Evolutionary conservation across 2,113 vertebrate species (phyloP).

Genomic region (Chionis minor): DNA sequence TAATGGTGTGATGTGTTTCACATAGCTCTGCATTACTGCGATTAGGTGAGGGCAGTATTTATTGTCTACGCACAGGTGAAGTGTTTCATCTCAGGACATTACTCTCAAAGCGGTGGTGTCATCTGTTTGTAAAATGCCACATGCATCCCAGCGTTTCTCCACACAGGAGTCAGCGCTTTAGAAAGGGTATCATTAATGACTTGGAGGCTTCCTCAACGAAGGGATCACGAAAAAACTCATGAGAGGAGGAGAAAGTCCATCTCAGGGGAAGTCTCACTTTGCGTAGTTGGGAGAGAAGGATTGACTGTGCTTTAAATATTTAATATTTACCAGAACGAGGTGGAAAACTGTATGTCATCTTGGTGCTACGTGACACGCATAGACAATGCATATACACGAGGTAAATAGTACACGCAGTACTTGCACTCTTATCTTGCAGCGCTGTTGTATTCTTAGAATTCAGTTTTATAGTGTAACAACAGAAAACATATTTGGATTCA

Average conservation of each 20-base stretch:
- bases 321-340: neutral
- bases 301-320: neutral
- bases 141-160: neutral
- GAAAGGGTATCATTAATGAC: neutral
- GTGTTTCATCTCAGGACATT: neutral
- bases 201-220: neutral
- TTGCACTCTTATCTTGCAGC: neutral
- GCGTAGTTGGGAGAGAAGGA: neutral
- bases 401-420: neutral
- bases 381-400: neutral
- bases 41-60: neutral
- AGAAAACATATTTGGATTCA: neutral
- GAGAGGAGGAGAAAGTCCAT: neutral
- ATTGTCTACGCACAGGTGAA: neutral
- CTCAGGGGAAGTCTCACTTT: neutral
- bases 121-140: neutral
- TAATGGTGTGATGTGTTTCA: neutral
- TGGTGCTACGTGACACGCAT: neutral
- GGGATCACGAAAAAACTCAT: neutral
- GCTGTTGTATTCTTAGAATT: neutral
- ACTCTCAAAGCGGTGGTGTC: neutral
- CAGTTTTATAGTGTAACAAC: neutral
- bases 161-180: neutral
- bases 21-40: neutral
- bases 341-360: too few species aligned